phyloP scores from a whole-genome alignment of 2,113 vertebrate genomes.

The Prunella fulvescens region DNA sequence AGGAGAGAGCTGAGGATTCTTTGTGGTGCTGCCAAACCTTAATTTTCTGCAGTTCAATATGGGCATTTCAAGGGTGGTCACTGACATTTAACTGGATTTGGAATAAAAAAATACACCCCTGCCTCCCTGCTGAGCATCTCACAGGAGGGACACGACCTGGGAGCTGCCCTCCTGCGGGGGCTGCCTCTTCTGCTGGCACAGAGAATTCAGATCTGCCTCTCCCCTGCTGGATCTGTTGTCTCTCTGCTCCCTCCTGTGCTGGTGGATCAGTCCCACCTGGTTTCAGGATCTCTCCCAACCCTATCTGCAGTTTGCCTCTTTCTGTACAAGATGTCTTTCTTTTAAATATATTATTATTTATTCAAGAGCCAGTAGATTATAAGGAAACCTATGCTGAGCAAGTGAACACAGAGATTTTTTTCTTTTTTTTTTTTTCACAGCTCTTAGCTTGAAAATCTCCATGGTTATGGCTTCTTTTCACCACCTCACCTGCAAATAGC shows the following conservation, averaged over 20 bases:
- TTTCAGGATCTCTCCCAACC: background rate
- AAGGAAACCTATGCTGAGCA: background rate
- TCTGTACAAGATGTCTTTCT: background rate
- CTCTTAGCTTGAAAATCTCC: background rate
- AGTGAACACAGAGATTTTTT: background rate
- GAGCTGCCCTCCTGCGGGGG: background rate
- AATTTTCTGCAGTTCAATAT: background rate
- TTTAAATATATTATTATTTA: background rate
- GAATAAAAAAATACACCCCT: background rate
- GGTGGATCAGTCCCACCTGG: background rate
- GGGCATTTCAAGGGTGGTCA: background rate
- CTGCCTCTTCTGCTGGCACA: background rate
- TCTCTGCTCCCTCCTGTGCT: background rate
- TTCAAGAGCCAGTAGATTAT: background rate
- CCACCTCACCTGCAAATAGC: background rate
- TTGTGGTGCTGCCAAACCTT: background rate
- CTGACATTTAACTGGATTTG: background rate
- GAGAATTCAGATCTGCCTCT: accelerated
- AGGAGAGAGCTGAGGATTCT: background rate
- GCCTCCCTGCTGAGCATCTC: background rate
- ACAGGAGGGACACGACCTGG: no score
- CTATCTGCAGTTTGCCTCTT: background rate
- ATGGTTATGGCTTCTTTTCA: background rate
- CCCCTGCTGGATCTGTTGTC: background rate
- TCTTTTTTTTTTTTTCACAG: background rate